Conservation (phyloP, 2,797 vertebrate genomes). For the Lindbergichthys nudifrons region DNA sequence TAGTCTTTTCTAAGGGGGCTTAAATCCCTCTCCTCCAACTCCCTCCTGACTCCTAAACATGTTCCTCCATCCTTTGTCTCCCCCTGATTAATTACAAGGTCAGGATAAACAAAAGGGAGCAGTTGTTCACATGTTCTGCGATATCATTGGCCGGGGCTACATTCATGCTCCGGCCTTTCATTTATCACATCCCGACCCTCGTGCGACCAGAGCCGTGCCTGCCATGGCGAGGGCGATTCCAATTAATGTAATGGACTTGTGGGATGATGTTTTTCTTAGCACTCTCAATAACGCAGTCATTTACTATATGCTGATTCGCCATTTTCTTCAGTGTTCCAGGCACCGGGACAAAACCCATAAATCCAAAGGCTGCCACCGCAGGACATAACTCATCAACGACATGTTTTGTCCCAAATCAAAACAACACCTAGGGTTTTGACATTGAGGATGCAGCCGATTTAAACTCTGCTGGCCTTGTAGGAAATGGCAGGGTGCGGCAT, state of each 20-base stretch:
- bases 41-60: conserved; percentile 62
- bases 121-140: conserved; percentile 76
- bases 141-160: conserved; percentile 74
- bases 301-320: conserved; percentile 84
- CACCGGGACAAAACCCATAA: conserved; percentile 70
- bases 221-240: conserved; percentile 67
- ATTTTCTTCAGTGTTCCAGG: conserved; percentile 75
- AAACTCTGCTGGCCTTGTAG: conserved; percentile 56
- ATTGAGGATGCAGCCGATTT: conserved; percentile 69
- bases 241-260: conserved; percentile 86
- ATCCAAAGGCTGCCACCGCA: conserved; percentile 61
- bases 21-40: conserved; percentile 47
- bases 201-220: conserved; percentile 56
- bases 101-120: conserved; percentile 81
- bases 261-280: conserved; percentile 75
- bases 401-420: conserved; percentile 75
- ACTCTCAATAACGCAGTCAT: conserved; percentile 75
- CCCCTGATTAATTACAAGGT: conserved; percentile 85
- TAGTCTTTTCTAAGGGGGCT: conserved; percentile 50
- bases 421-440: conserved; percentile 68
- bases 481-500: conserved; percentile 65
- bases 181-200: conserved; percentile 77
- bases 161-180: conserved; percentile 76
- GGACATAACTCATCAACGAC: conserved; percentile 73
- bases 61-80: conserved; percentile 51